Conservation (phyloP, 2,797 vertebrate species). For the Spinus pinus region DNA sequence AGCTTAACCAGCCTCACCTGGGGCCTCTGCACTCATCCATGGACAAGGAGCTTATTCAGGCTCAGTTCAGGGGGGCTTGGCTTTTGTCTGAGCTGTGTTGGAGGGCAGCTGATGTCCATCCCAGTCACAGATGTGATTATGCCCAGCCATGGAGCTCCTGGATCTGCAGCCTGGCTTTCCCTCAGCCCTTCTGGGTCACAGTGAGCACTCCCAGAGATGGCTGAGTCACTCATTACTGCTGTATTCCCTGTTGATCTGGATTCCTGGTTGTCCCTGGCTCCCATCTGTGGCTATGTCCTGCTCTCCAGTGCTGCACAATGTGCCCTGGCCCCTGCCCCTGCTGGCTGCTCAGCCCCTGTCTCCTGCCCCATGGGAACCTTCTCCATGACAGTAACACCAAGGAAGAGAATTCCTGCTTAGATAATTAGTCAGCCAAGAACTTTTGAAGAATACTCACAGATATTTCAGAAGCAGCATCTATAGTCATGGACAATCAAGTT, state of each 20-base stretch:
- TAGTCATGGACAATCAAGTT: accelerated
- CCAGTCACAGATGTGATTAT: too few relatives aligned
- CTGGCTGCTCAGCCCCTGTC: background rate
- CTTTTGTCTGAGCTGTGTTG: background rate
- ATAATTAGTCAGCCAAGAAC: background rate
- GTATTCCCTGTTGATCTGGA: background rate
- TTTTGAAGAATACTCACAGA: background rate
- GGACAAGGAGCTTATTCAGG: background rate
- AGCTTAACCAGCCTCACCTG: background rate
- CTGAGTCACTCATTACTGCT: background rate
- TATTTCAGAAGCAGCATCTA: background rate
- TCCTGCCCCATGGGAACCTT: background rate
- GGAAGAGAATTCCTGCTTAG: background rate
- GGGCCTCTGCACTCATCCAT: accelerated
- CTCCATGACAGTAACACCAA: background rate
- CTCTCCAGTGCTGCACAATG: background rate
- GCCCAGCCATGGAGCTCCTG: background rate
- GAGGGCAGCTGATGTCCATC: background rate
- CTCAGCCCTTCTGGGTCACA: accelerated
- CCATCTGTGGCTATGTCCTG: background rate
- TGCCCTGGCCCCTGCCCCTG: background rate
- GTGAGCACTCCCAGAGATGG: accelerated
- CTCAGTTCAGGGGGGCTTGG: accelerated
- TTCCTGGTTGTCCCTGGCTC: background rate
- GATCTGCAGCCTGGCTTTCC: background rate